Conservation (phyloP, 2,888 invertebrate species). For the Lymantria monacha region DNA sequence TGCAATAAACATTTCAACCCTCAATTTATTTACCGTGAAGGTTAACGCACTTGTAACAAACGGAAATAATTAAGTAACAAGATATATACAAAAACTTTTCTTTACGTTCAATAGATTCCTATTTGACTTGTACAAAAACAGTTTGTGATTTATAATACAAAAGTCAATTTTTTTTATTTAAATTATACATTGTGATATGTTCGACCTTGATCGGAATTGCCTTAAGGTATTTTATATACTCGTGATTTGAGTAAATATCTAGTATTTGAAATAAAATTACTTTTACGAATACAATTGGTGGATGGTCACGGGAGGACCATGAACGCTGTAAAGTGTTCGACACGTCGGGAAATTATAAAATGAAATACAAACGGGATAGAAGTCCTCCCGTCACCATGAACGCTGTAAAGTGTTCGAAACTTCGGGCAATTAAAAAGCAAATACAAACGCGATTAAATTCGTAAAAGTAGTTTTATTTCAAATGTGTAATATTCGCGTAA, state of each 20-base stretch:
- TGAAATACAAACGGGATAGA: too few species aligned
- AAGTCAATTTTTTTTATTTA: constrained; percentile 18
- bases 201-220: constrained; percentile 13
- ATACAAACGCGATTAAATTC: too few species aligned
- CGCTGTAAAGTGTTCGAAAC: too few species aligned
- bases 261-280: too few species aligned
- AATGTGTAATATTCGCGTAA: too few species aligned
- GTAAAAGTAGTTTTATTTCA: too few species aligned
- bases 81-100: constrained; percentile 11
- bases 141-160: constrained; percentile 7
- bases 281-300: too few species aligned
- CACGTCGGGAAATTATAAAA: too few species aligned
- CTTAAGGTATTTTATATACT: neutral
- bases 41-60: constrained; percentile 2
- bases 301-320: too few species aligned
- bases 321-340: too few species aligned
- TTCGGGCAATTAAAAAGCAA: too few species aligned
- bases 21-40: neutral
- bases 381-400: too few species aligned
- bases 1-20: constrained; percentile 1
- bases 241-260: neutral
- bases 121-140: constrained; percentile 8
- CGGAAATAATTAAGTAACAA: constrained; percentile 10
- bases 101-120: constrained; percentile 4
- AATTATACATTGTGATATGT: constrained; percentile 23